Base-by-base conservation (phyloP, 2,888 invertebrate genomes). In the Toxonevra muliebris region DNA sequence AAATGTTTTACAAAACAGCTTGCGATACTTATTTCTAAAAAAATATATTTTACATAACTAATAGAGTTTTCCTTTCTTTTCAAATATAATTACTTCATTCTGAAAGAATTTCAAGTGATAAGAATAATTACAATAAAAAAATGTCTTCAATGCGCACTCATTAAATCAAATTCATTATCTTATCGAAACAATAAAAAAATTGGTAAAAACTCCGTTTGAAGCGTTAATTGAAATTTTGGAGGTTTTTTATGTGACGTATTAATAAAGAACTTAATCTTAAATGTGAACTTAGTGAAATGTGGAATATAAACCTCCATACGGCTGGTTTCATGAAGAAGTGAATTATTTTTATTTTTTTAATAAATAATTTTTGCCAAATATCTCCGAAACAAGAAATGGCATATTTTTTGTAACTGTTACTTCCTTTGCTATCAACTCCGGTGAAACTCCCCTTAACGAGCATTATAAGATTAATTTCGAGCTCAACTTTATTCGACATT, bases 21-120 rank as follows among this genome's bases (percentile, higher is more conserved):
- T n/a, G n/a, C n/a, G n/a, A n/a, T n/a, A 30, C 30, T 30, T 30
- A 2, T 30, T 30, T 30, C 30, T 2, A 30, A 13, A 15, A 45
- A 59, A 17, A 15, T 4, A 30, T 30, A 4, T 30, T 30, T 30
- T 30, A n/a, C n/a, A n/a, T n/a, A n/a, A n/a, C n/a, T n/a, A n/a
- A n/a, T n/a, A 19, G 57, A 19, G 20, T 57, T 57, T 19, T 30
- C 7, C 30, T 30, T 30, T 30, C 30, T 30, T 15, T 48, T 48
- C 15, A n/a, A 48, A 48, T 48, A 48, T n/a, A 48, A 48, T 48
- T 48, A 48, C 48, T 48, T 48, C 48, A 48, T 15, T n/a, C 13
- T 15, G 15, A 11, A 48, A 48, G 11, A 48, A 48, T 48, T 4
- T 12, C 8, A 48, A 7, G 11, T 48, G 48, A 48, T 48, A 48